A percentile compares a stretch with the other conserved stretches of the same genome.
These are phyloP conservation scores for Cybosia mesomella DNA, from an alignment of 2,888 invertebrate species.

Conservation along the genomic window DNA sequence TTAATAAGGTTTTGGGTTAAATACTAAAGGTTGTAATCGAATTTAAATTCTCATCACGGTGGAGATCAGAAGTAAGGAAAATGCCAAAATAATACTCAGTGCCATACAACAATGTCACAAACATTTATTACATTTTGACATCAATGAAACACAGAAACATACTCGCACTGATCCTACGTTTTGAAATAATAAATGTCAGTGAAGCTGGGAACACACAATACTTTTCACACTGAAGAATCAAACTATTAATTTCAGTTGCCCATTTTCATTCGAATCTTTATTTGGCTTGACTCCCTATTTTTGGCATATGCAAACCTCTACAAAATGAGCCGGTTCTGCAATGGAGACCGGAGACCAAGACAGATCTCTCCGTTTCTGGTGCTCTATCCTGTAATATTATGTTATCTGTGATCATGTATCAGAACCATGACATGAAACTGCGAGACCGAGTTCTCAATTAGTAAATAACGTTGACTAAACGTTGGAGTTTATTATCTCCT, in stretches of 20 bases:
- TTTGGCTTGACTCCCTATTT: background rate
- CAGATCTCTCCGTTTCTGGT: too few species aligned
- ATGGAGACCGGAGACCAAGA: too few species aligned
- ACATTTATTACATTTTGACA: conserved; percentile 11
- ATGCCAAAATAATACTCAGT: conserved; percentile 18
- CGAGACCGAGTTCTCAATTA: too few species aligned
- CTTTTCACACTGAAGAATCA: background rate
- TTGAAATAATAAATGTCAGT: background rate
- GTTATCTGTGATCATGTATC: too few species aligned
- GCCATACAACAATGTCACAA: conserved; percentile 10
- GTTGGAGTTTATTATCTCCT: too few species aligned
- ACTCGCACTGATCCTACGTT: background rate
- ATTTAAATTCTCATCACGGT: conserved; percentile 42
- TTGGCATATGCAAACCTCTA: too few species aligned
- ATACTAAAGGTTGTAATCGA: conserved; percentile 9
- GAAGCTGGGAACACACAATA: background rate
- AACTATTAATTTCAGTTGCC: background rate
- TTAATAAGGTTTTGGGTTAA: conserved; percentile 12
- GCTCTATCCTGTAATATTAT: too few species aligned
- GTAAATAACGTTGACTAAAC: too few species aligned
- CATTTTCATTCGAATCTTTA: background rate
- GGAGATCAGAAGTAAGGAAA: conserved; percentile 36
- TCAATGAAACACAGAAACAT: background rate
- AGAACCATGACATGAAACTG: too few species aligned
- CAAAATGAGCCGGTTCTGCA: background rate